Evolutionary conservation across 2,888 invertebrate species (phyloP).

Genomic region (Macrosiphum euphorbiae): DNA sequence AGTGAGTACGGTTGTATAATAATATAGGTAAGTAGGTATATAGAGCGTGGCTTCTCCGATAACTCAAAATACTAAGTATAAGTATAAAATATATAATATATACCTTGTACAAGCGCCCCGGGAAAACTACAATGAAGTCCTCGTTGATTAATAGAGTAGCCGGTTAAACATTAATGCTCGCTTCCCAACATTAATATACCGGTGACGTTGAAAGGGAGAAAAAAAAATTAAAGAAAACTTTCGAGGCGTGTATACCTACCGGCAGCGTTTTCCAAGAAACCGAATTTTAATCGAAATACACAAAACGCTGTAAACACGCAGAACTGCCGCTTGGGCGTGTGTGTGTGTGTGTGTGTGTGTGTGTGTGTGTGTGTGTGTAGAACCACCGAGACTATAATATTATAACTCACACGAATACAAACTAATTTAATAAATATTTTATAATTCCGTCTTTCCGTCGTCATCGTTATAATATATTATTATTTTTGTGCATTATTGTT

Average conservation of each 20-base stretch:
- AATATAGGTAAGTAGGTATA: neutral
- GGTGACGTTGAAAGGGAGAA: neutral
- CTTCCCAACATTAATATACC: conserved; percentile 11
- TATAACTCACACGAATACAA: neutral
- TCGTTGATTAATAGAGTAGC: conserved; percentile 31
- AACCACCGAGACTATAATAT: neutral
- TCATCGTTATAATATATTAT: neutral
- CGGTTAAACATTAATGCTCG: conserved; percentile 19
- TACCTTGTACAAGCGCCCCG: neutral
- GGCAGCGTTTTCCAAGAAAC: neutral
- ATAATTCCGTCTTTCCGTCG: neutral
- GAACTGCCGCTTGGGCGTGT: neutral
- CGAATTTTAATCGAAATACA: neutral
- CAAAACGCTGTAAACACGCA: neutral
- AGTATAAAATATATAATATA: neutral
- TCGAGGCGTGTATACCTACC: neutral
- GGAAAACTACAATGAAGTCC: neutral
- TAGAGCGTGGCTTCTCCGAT: neutral
- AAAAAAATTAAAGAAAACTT: conserved; percentile 8
- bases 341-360: neutral
- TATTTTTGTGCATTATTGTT: neutral
- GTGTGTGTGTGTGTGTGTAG: neutral
- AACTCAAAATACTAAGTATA: neutral
- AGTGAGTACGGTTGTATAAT: neutral
- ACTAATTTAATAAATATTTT: neutral